phyloP scores from a whole-genome alignment of 2,888 invertebrate genomes.

The Idaea biselata region DNA sequence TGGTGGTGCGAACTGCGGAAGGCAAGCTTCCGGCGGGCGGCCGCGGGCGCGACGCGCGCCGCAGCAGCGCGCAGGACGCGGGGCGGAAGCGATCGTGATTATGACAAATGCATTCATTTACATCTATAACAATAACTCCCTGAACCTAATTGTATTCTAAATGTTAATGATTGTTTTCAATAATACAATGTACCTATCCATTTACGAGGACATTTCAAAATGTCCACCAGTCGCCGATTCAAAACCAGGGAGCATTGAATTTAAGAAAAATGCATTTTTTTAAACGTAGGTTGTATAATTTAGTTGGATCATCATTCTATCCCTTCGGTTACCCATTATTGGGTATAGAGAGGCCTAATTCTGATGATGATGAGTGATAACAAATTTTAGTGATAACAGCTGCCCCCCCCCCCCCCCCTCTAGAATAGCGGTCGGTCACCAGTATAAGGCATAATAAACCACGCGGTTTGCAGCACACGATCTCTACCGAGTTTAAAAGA shows the following conservation, averaged over 20 bases:
- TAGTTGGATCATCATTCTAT: too few species aligned
- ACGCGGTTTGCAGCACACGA: too few species aligned
- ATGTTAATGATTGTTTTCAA: constrained; percentile 8
- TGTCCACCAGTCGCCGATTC: too few species aligned
- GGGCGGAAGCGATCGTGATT: constrained; percentile 18
- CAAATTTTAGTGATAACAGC: not conserved
- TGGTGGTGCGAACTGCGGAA: constrained; percentile 14
- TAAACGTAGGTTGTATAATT: too few species aligned
- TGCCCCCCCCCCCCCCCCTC: too few species aligned
- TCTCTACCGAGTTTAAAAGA: too few species aligned
- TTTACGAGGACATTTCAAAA: not conserved
- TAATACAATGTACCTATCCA: not conserved
- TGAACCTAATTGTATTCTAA: constrained; percentile 10
- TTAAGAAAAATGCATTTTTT: too few species aligned
- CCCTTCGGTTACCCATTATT: too few species aligned
- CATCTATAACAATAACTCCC: constrained; percentile 16
- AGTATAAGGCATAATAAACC: too few species aligned
- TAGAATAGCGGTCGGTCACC: too few species aligned
- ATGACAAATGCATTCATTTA: constrained; percentile 21
- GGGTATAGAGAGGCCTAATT: not conserved
- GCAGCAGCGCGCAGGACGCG: not conserved
- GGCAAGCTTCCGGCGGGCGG: constrained; percentile 14
- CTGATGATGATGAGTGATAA: not conserved
- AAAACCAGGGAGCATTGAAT: too few species aligned
- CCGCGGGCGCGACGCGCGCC: not conserved